A percentile compares a stretch with the other conserved stretches of the same genome.
phyloP scores from a whole-genome alignment of 2,797 vertebrate species.

The Mareca strepera region DNA sequence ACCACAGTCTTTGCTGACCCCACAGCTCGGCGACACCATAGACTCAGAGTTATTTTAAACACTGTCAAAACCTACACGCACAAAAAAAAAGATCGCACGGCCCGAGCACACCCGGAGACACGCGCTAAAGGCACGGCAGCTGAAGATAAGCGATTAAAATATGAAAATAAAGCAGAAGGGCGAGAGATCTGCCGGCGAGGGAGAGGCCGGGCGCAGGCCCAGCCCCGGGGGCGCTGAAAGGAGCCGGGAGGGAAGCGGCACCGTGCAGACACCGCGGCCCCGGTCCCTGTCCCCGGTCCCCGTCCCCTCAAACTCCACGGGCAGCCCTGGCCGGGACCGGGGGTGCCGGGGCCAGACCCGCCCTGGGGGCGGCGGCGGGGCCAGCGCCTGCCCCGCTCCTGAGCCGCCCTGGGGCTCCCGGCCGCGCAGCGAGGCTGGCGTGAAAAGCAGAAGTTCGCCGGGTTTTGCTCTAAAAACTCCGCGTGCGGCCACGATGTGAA shows the following conservation, averaged over 20 bases:
- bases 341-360: neutral
- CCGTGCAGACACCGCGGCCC: neutral
- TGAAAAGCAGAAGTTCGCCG: neutral
- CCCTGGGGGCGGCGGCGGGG: neutral
- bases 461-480: neutral
- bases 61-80: neutral
- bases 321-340: neutral
- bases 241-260: neutral
- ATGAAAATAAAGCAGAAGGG: too few species aligned
- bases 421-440: too few species aligned
- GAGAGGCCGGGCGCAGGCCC: too few species aligned
- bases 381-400: neutral
- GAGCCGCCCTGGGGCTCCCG: neutral
- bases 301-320: neutral
- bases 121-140: neutral
- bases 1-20: fast-evolving
- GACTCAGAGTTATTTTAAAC: neutral
- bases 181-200: too few species aligned
- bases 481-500: neutral
- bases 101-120: neutral
- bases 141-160: neutral
- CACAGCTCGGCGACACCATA: neutral
- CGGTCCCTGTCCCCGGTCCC: too few species aligned
- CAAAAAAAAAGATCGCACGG: neutral
- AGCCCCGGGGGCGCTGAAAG: neutral